A percentile compares a stretch with the other conserved stretches of the same genome.
Conservation (phyloP, 2,888 invertebrate species). For the Caenorhabditis afra region DNA sequence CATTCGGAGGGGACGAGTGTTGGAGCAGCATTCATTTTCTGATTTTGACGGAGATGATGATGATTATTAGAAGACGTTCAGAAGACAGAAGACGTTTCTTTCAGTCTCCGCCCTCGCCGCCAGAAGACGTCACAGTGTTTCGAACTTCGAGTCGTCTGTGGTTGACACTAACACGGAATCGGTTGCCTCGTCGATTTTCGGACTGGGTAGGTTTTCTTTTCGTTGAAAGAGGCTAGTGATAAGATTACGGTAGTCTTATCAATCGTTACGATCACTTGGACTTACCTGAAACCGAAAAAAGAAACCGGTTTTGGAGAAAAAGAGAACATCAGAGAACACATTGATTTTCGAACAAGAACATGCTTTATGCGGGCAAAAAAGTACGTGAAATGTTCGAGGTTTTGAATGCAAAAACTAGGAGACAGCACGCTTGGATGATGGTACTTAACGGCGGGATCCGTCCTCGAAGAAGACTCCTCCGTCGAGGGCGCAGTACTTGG, state of each 20-base stretch:
- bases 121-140: conserved; percentile 65
- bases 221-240: background rate
- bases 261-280: no score
- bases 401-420: conserved; percentile 18
- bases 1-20: no score
- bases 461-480: conserved; percentile 65
- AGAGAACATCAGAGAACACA: no score
- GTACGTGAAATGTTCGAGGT: conserved; percentile 2
- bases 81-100: no score
- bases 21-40: no score
- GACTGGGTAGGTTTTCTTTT: conserved; percentile 47
- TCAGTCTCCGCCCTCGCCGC: conserved; percentile 27
- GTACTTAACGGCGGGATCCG: conserved; percentile 54
- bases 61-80: no score
- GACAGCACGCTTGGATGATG: background rate
- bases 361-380: conserved; percentile 3
- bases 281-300: no score
- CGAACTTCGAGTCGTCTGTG: conserved; percentile 57
- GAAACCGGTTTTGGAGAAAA: no score
- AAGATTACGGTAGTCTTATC: background rate
- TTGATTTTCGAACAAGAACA: background rate
- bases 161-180: conserved; percentile 62
- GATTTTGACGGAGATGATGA: no score
- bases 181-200: conserved; percentile 54
- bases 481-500: conserved; percentile 61